Conservation (phyloP, 2,113 vertebrate genomes). For the Pelecanoides urinatrix region DNA sequence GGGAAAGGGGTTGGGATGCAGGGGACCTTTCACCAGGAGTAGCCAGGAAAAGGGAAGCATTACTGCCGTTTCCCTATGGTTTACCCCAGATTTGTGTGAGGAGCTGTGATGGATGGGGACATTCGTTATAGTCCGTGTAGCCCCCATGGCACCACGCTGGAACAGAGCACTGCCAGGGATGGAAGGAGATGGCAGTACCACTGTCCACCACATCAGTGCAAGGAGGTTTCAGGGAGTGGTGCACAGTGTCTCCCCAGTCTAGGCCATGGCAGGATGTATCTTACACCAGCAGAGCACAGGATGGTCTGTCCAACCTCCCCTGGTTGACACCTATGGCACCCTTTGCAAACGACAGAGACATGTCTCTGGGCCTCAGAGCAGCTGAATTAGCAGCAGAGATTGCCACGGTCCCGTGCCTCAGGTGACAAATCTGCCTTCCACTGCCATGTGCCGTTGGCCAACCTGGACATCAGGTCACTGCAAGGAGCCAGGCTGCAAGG, state of each 20-base stretch:
- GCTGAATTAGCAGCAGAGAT: neutral
- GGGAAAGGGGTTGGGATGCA: neutral
- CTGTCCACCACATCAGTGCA: too few relatives aligned
- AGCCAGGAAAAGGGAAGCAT: neutral
- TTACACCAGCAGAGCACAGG: neutral
- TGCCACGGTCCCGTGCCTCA: neutral
- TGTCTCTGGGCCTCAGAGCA: neutral
- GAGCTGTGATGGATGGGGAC: neutral
- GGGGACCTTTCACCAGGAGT: neutral
- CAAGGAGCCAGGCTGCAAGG: neutral
- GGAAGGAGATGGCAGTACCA: neutral
- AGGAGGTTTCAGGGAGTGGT: neutral
- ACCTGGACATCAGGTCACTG: neutral
- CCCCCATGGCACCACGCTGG: neutral
- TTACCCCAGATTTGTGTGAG: neutral
- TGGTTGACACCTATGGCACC: neutral
- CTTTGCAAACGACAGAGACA: neutral
- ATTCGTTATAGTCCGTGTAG: fast-evolving
- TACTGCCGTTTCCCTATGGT: neutral
- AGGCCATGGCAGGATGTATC: neutral
- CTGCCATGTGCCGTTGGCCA: neutral
- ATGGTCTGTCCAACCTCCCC: neutral
- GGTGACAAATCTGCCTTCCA: neutral
- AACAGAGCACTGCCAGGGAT: neutral
- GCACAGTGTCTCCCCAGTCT: neutral